Percentiles rank a stretch among this genome's conserved stretches.
These are phyloP conservation scores for Patella pellucida DNA, from an alignment of 2,888 invertebrate genomes.

Conservation along the genomic window DNA sequence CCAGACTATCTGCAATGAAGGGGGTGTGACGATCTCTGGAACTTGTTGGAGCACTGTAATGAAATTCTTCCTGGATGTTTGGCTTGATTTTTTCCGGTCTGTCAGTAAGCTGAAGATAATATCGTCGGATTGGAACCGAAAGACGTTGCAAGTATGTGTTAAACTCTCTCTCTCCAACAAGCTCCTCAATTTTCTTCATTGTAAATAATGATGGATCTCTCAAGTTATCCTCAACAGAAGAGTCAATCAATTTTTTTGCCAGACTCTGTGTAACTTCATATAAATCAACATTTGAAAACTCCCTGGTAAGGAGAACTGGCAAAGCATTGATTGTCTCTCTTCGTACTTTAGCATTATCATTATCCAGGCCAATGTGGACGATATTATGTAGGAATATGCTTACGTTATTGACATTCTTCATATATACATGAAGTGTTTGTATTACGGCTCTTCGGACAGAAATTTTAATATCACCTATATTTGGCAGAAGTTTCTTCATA, in stretches of 20 bases:
- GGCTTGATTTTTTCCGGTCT: constrained; percentile 31
- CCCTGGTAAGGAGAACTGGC: constrained; percentile 71
- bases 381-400: constrained; percentile 69
- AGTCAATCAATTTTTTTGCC: constrained; percentile 63
- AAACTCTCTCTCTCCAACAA: constrained; percentile 70
- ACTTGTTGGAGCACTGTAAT: constrained; percentile 23
- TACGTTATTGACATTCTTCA: constrained; percentile 71
- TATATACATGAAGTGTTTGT: constrained; percentile 72
- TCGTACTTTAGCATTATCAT: constrained; percentile 62
- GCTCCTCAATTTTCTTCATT: constrained; percentile 68
- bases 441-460: constrained; percentile 69
- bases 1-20: constrained; percentile 14
- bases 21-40: constrained; percentile 17
- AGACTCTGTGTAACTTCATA: constrained; percentile 67
- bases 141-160: constrained; percentile 61
- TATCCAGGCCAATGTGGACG: constrained; percentile 70
- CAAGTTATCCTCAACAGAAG: constrained; percentile 62
- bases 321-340: constrained; percentile 70
- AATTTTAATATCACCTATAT: constrained; percentile 68
- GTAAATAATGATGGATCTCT: constrained; percentile 65
- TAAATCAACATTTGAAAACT: constrained; percentile 70
- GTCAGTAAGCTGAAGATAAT: constrained; percentile 56
- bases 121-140: constrained; percentile 55
- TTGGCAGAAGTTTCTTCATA: constrained; percentile 68
- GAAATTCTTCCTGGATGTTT: constrained; percentile 19